Evolutionary conservation across 2,888 invertebrate genomes (phyloP).

Genomic region (Cyrtodaria siliqua): DNA sequence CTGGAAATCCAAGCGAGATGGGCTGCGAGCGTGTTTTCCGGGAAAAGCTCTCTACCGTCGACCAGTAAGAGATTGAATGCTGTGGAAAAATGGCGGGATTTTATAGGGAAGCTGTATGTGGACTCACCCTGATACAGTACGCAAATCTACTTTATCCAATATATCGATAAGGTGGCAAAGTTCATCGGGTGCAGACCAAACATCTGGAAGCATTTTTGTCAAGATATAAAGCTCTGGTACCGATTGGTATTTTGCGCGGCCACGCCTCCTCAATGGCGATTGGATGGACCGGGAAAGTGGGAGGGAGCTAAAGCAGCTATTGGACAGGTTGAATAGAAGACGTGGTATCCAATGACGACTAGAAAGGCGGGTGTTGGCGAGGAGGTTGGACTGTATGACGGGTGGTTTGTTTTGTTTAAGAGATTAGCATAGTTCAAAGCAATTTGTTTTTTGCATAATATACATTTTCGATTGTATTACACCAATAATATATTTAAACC

Average conservation of each 20-base stretch:
- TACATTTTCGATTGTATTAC: too few species aligned
- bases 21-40: constrained; percentile 65
- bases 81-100: constrained; percentile 61
- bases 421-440: constrained; percentile 23
- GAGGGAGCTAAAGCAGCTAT: constrained; percentile 64
- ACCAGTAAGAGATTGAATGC: constrained; percentile 23
- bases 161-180: constrained; percentile 60
- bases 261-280: constrained; percentile 70
- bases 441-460: too few species aligned
- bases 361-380: constrained; percentile 64
- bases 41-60: constrained; percentile 59
- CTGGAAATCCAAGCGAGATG: constrained; percentile 70
- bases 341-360: constrained; percentile 68
- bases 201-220: constrained; percentile 65
- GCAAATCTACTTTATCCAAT: constrained; percentile 70
- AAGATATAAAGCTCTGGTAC: constrained; percentile 62
- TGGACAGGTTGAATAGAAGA: constrained; percentile 56
- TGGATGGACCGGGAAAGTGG: constrained; percentile 71
- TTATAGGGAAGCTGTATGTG: constrained; percentile 61
- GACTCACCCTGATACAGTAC: constrained; percentile 69
- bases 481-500: too few species aligned
- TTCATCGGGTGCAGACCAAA: constrained; percentile 68
- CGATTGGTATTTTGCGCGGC: constrained; percentile 60
- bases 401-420: constrained; percentile 65
- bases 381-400: constrained; percentile 66